Conservation (phyloP, 2,113 vertebrate species). For the Centropristis striata region DNA sequence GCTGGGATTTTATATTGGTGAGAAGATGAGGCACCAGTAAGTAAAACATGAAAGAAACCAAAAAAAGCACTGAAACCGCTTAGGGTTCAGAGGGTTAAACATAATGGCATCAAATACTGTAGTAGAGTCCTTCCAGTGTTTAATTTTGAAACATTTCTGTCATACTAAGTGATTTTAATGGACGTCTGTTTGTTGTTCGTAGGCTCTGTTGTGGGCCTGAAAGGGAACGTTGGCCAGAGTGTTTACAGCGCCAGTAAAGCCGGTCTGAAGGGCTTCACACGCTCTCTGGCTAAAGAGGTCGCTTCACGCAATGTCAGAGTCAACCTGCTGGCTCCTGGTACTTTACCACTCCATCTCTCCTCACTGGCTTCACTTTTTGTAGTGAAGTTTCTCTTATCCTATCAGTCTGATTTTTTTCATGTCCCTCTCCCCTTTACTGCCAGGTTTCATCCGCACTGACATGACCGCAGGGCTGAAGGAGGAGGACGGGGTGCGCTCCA, state of each 20-base stretch:
- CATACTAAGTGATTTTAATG: not conserved
- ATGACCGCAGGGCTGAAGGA: slow-evolving; percentile 91
- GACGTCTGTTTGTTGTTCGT: slow-evolving; percentile 51
- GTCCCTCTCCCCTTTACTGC: not conserved
- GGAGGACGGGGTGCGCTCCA: slow-evolving; percentile 78
- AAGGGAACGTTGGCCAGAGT: slow-evolving; percentile 92
- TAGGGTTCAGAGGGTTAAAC: not conserved
- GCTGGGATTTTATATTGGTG: too few relatives aligned
- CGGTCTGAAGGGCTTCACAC: slow-evolving; percentile 93
- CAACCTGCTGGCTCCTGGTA: slow-evolving; percentile 95
- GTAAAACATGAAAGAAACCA: too few relatives aligned
- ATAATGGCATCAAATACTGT: too few relatives aligned
- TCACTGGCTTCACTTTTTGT: not conserved
- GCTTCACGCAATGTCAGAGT: slow-evolving; percentile 90
- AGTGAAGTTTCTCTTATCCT: not conserved
- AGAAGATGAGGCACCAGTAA: too few relatives aligned
- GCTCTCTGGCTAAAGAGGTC: slow-evolving; percentile 95
- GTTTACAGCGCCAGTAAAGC: slow-evolving; percentile 94
- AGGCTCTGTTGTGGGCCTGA: slow-evolving; percentile 93
- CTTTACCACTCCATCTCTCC: not conserved
- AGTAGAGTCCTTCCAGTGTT: not conserved
- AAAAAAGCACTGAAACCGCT: too few relatives aligned
- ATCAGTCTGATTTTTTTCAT: not conserved
- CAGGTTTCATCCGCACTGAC: slow-evolving; percentile 93
- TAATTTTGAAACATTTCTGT: not conserved